Evolutionary conservation across 2,797 vertebrate species (phyloP).

Genomic region (Gymnothorax reevesii): DNA sequence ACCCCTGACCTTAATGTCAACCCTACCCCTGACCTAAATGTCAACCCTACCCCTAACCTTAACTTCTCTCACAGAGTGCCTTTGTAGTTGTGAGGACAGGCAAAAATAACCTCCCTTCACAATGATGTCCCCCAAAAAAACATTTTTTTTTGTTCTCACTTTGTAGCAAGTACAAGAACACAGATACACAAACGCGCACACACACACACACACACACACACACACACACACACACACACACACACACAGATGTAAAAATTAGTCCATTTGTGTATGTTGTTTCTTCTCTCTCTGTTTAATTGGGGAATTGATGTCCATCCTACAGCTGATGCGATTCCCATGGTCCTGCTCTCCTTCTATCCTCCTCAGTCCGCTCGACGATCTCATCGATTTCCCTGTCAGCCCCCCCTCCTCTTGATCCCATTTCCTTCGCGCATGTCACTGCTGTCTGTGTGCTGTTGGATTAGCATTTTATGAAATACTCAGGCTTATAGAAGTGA

Average conservation of each 20-base stretch:
- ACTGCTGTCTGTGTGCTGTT: constrained; percentile 34
- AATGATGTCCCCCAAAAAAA: too few relatives aligned
- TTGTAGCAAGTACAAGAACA: background rate
- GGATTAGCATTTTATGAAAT: constrained; percentile 36
- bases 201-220: background rate
- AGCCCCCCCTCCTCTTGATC: constrained; percentile 9
- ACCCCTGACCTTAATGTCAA: too few relatives aligned
- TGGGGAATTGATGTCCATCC: constrained; percentile 49
- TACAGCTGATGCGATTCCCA: constrained; percentile 50
- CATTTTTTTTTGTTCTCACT: too few relatives aligned
- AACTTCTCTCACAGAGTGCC: too few relatives aligned
- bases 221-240: too few relatives aligned
- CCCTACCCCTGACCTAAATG: too few relatives aligned
- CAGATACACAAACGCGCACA: background rate
- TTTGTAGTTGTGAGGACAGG: too few relatives aligned
- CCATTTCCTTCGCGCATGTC: constrained; percentile 28
- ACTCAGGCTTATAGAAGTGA: constrained; percentile 11
- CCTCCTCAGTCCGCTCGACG: background rate
- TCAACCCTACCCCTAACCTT: too few relatives aligned
- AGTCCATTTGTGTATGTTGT: background rate
- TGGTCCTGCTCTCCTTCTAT: constrained; percentile 29
- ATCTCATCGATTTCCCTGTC: constrained; percentile 47
- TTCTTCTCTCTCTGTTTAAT: constrained; percentile 29
- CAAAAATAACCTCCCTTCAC: too few relatives aligned
- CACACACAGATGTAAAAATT: background rate